Percentiles rank a stretch among this genome's conserved stretches.
phyloP scores from a whole-genome alignment of 1,140 invertebrate genomes.

The Lepidostoma basale region DNA sequence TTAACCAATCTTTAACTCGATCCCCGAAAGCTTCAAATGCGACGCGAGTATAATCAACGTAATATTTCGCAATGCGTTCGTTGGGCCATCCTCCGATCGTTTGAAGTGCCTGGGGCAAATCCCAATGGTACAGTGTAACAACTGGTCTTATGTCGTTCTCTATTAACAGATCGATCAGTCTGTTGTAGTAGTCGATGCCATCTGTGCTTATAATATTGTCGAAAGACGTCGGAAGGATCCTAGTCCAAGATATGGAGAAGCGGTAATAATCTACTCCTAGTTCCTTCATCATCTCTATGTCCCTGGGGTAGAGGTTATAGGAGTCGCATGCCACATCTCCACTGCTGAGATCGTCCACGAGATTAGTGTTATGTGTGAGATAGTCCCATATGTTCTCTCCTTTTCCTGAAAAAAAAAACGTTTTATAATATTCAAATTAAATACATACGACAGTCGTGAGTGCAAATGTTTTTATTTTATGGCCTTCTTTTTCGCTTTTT shows the following conservation, averaged over 20 bases:
- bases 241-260: conserved; percentile 68
- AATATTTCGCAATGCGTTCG: conserved; percentile 57
- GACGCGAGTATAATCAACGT: conserved; percentile 51
- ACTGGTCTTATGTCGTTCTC: conserved; percentile 55
- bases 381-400: conserved; percentile 51
- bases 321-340: conserved; percentile 56
- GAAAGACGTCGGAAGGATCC: conserved; percentile 64
- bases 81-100: conserved; percentile 64
- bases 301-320: conserved; percentile 59
- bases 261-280: conserved; percentile 62
- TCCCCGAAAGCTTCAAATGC: conserved; percentile 54
- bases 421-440: background rate
- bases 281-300: conserved; percentile 56
- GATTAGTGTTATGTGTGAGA: conserved; percentile 46
- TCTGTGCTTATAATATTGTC: conserved; percentile 55
- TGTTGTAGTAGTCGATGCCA: conserved; percentile 65
- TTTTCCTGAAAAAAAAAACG: conserved; percentile 47
- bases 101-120: conserved; percentile 59
- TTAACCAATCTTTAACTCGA: conserved; percentile 49
- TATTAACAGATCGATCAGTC: conserved; percentile 60
- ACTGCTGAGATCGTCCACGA: conserved; percentile 50
- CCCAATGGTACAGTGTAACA: conserved; percentile 64
- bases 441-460: no score
- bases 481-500: no score
- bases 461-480: no score